Conservation (phyloP, 1,140 invertebrate species). For the Drosophila teissieri region DNA sequence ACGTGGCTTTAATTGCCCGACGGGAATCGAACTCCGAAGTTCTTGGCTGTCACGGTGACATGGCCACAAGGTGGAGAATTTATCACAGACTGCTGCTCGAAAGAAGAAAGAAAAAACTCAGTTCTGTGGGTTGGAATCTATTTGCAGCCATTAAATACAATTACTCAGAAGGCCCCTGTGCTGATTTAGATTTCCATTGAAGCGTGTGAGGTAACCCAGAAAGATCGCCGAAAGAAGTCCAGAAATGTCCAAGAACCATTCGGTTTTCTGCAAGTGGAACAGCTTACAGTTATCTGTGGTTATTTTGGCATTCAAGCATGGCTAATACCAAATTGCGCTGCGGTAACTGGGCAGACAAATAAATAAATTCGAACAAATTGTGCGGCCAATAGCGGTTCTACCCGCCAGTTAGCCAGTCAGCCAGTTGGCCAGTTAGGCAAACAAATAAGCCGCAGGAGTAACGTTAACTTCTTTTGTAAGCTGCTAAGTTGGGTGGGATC, state of each 20-base stretch:
- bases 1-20: slow-evolving; percentile 69
- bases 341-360: slow-evolving; percentile 69
- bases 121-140: slow-evolving; percentile 19
- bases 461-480: slow-evolving; percentile 23
- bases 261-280: slow-evolving; percentile 57
- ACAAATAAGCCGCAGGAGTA: slow-evolving; percentile 42
- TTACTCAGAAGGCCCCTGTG: slow-evolving; percentile 53
- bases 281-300: slow-evolving; percentile 58
- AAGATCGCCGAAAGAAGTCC: slow-evolving; percentile 39
- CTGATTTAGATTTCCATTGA: slow-evolving; percentile 61
- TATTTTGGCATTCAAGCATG: slow-evolving; percentile 45
- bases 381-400: slow-evolving; percentile 68
- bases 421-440: slow-evolving; percentile 36
- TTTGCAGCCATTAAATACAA: slow-evolving; percentile 68
- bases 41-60: slow-evolving; percentile 60
- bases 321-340: slow-evolving; percentile 59
- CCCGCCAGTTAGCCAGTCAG: slow-evolving; percentile 25
- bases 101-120: background rate
- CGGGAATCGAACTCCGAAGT: slow-evolving; percentile 28
- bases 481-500: slow-evolving; percentile 12
- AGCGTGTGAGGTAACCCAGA: slow-evolving; percentile 41
- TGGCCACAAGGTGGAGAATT: slow-evolving; percentile 47
- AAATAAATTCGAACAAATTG: slow-evolving; percentile 73
- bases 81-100: background rate
- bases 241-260: slow-evolving; percentile 34